Percentiles rank a stretch among this genome's conserved stretches.
Conservation (phyloP, 2,888 invertebrate genomes). For the Zonitis immaculata region DNA sequence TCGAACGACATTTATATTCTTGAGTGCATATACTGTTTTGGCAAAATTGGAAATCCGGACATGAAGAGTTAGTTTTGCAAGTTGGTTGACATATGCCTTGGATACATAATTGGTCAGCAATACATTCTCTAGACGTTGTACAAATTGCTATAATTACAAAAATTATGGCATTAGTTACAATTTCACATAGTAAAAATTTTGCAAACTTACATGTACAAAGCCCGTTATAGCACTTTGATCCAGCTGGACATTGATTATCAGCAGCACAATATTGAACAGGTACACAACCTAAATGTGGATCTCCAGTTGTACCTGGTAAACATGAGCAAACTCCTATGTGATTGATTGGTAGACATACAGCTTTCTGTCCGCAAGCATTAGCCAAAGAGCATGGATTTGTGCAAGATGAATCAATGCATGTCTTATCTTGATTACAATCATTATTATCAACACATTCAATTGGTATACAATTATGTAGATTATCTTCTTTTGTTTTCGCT, state of each 20-base stretch:
- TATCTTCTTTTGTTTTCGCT: constrained; percentile 69
- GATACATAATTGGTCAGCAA: constrained; percentile 79
- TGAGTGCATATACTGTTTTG: constrained; percentile 79
- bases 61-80: constrained; percentile 73
- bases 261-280: constrained; percentile 76
- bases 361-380: constrained; percentile 78
- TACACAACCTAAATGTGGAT: constrained; percentile 80
- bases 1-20: constrained; percentile 68
- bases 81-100: constrained; percentile 81
- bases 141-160: constrained; percentile 56
- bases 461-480: constrained; percentile 64
- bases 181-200: too few relatives aligned
- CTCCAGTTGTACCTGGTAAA: constrained; percentile 76
- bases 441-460: constrained; percentile 75
- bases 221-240: constrained; percentile 78
- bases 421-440: constrained; percentile 66
- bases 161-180: too few relatives aligned
- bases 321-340: constrained; percentile 83
- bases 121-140: constrained; percentile 76
- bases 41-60: constrained; percentile 81
- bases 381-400: constrained; percentile 74
- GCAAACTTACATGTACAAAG: constrained; percentile 66
- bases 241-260: constrained; percentile 77
- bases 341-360: constrained; percentile 69
- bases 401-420: constrained; percentile 76